phyloP scores from a whole-genome alignment of 2,888 invertebrate genomes.

The Troides oblongomaculatus region DNA sequence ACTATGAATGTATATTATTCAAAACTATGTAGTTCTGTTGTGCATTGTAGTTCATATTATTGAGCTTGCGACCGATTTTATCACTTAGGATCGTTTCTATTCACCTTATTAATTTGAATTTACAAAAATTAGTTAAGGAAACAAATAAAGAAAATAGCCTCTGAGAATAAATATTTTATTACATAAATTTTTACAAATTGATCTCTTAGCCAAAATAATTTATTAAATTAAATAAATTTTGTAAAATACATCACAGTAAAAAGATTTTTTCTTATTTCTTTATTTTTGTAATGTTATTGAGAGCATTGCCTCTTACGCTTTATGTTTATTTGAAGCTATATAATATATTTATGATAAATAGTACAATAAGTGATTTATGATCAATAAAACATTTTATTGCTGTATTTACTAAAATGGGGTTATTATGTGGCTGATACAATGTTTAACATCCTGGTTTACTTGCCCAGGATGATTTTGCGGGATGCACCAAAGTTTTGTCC shows the following conservation, averaged over 20 bases:
- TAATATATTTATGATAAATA: neutral
- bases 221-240: neutral
- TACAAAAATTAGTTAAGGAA: no score
- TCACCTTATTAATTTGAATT: no score
- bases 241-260: slow-evolving; percentile 1
- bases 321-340: neutral
- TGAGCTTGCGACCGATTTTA: no score
- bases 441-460: slow-evolving; percentile 61
- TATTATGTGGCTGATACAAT: slow-evolving; percentile 4
- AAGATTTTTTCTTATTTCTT: neutral
- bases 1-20: no score
- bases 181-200: no score
- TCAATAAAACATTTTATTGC: neutral
- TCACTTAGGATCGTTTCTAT: no score
- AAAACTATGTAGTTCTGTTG: no score
- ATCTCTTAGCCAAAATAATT: neutral
- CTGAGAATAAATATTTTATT: no score
- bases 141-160: no score
- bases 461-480: slow-evolving; percentile 89
- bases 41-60: no score
- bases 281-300: neutral
- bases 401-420: slow-evolving; percentile 1
- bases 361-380: neutral
- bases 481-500: slow-evolving; percentile 93
- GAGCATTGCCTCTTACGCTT: neutral